Evolutionary conservation across 2,888 invertebrate species (phyloP), one percentile per base, ranked within the genome.

Genomic region (Ganaspis brasiliensis): DNA sequence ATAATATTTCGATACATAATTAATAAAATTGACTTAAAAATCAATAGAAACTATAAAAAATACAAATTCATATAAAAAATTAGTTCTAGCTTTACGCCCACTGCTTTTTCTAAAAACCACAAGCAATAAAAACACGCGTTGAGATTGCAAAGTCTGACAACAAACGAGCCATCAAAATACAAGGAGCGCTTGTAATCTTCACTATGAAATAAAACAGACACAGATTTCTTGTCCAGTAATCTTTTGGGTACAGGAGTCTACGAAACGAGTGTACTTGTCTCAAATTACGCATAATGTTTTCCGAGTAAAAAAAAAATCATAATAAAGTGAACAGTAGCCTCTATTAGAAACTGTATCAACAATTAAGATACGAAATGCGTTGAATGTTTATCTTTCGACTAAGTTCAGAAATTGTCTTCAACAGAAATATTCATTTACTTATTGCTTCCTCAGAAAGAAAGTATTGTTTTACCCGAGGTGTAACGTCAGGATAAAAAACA

Each of bases 101-200:
- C n/a, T 49, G 19, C 6, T n/a, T 49, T 49, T 49, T 49, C n/a
- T n/a, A 16, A 5, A 45, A n/a, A 67, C 14, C 14, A n/a, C 37
- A 67, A 21, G 63, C 3, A 45, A 40, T 67, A 40, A 24, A 24
- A 24, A 67, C n/a, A 24, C 0, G 40, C 21, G 67, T n/a, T n/a
- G 3, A 24, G 14, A 9, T n/a, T 19, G 40, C 40, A 67, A 45
- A 40, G 45, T 67, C 40, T 67, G 67, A 14, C 67, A 67, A 67
- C 40, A 67, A 67, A 45, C 59, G 26, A n/a, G n/a, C 35, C 31
- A 31, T 59, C 59, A 59, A 59, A 59, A 40, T 45, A 67, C 67
- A 67, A 67, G 45, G 40, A 45, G 24, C 67, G 67, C 9, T 67
- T 67, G 67, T 67, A 24, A 21, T 67, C 67, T 67, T 67, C 67